These are phyloP conservation scores for Polietes domitor DNA, from an alignment of 2,888 invertebrate genomes.

Conservation along the genomic window DNA sequence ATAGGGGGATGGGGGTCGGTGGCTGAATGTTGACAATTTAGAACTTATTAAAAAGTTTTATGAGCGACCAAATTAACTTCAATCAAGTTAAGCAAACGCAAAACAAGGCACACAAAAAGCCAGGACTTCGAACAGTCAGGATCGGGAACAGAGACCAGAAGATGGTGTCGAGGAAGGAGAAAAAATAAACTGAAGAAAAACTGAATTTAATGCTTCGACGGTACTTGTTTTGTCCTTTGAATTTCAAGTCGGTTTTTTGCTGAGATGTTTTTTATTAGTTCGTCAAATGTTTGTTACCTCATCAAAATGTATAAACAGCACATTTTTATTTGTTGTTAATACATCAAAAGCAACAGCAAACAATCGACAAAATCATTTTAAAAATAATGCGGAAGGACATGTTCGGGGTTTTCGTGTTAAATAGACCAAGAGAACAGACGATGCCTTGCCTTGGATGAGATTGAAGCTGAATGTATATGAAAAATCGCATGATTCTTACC, in stretches of 20 bases:
- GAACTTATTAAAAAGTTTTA: conserved; percentile 56
- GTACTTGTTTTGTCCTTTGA: background rate
- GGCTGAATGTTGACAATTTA: conserved; percentile 40
- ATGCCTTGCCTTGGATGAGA: too few relatives aligned
- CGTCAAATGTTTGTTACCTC: conserved; percentile 19
- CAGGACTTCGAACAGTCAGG: background rate
- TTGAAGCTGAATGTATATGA: too few relatives aligned
- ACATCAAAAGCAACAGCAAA: background rate
- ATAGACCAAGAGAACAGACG: too few relatives aligned
- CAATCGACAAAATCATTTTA: background rate
- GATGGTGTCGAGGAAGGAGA: background rate
- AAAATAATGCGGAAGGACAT: too few relatives aligned
- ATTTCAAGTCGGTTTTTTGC: background rate
- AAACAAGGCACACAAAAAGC: background rate
- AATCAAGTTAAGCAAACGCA: conserved; percentile 28
- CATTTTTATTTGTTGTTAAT: background rate
- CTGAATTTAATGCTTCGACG: conserved; percentile 16
- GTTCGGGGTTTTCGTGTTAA: too few relatives aligned
- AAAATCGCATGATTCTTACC: too few relatives aligned
- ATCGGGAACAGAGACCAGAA: background rate
- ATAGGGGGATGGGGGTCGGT: background rate
- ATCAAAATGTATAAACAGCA: conserved; percentile 9
- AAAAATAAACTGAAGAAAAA: background rate
- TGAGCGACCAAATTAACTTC: conserved; percentile 49
- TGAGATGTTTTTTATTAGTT: conserved; percentile 27